These are phyloP conservation scores for Caenorhabditis panamensis DNA, from an alignment of 2,888 invertebrate genomes.

Conservation along the genomic window DNA sequence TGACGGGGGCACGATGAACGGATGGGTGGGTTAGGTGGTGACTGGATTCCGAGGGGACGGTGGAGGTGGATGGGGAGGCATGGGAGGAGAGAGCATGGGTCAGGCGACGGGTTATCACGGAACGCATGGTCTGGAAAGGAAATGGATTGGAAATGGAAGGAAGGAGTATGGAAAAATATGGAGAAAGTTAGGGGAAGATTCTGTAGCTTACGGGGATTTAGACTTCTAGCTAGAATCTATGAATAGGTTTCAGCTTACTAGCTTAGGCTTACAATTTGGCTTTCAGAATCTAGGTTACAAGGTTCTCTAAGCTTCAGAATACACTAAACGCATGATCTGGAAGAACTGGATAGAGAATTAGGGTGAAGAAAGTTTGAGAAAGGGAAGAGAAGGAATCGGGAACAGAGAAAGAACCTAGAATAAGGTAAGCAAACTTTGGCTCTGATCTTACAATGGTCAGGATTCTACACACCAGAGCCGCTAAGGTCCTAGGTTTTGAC, in stretches of 20 bases:
- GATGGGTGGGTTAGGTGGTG: constrained; percentile 48
- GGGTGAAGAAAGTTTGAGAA: too few species aligned
- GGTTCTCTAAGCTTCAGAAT: not conserved
- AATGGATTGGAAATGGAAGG: not conserved
- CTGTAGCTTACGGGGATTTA: too few species aligned
- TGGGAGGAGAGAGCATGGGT: constrained; percentile 47
- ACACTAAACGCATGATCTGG: not conserved
- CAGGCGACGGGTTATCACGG: constrained; percentile 36
- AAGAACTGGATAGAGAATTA: too few species aligned
- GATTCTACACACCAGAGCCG: too few species aligned
- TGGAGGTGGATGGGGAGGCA: constrained; percentile 20
- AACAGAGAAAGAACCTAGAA: too few species aligned
- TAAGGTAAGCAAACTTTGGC: too few species aligned
- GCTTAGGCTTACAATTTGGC: not conserved
- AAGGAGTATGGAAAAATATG: too few species aligned
- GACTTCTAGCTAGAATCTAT: too few species aligned
- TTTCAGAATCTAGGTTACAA: not conserved
- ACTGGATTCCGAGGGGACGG: constrained; percentile 9
- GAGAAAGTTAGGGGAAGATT: not conserved
- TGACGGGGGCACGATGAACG: constrained; percentile 31
- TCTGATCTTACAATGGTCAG: too few species aligned
- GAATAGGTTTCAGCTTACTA: not conserved
- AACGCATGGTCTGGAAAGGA: too few species aligned
- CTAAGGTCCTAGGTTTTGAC: too few species aligned
- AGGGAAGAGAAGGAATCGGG: too few species aligned